These are phyloP conservation scores for Acanthosepion pharaonis DNA, from an alignment of 2,888 invertebrate genomes.

Conservation along the genomic window DNA sequence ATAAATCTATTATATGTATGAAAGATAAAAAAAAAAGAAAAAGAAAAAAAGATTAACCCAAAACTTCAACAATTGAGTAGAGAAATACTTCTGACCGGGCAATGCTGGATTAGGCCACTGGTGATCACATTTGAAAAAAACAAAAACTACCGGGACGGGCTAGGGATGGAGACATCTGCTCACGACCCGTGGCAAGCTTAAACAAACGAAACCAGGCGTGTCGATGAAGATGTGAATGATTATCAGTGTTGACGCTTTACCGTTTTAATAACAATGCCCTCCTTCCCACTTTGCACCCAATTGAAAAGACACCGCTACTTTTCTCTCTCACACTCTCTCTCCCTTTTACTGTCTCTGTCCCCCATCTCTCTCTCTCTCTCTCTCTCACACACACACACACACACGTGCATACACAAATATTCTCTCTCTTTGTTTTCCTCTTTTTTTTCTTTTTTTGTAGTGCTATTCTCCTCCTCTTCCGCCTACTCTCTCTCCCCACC, in stretches of 20 bases:
- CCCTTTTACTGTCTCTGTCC: neutral
- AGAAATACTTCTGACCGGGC: neutral
- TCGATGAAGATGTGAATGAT: neutral
- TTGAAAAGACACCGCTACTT: neutral
- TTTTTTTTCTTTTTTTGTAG: neutral
- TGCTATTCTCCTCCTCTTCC: neutral
- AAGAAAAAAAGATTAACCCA: too few species aligned
- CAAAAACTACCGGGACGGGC: neutral
- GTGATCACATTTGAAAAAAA: neutral
- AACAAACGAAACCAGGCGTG: neutral
- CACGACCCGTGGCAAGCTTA: neutral
- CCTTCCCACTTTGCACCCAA: neutral
- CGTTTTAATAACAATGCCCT: neutral
- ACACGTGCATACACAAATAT: neutral
- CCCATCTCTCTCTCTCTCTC: neutral
- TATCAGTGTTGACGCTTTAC: neutral
- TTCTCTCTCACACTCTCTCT: too few species aligned
- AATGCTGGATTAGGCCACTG: neutral
- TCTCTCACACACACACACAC: neutral
- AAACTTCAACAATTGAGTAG: too few species aligned
- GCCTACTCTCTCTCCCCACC: neutral
- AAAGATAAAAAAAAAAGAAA: too few species aligned
- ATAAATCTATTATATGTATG: too few species aligned
- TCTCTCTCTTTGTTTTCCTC: neutral
- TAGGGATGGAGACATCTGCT: neutral